Percentiles rank a stretch among this genome's conserved stretches.
phyloP scores from a whole-genome alignment of 1,140 invertebrate species.

The Trichonephila inaurata region DNA sequence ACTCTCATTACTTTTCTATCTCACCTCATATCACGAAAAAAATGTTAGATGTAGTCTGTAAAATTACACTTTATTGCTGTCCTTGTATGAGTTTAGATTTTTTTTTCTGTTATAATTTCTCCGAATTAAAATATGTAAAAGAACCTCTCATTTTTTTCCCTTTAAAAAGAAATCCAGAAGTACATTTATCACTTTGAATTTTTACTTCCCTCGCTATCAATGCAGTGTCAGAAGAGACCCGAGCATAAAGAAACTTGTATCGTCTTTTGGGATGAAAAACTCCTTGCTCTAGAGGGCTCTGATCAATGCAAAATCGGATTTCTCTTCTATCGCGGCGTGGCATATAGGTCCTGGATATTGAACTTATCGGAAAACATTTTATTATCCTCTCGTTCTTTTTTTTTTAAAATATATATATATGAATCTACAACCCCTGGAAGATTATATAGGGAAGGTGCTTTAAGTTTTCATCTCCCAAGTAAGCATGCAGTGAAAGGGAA shows the following conservation, averaged over 20 bases:
- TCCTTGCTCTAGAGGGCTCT: not conserved
- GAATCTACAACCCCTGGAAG: slow-evolving; percentile 1
- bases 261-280: not conserved
- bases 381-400: slow-evolving; percentile 37
- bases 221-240: not conserved
- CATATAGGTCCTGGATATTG: slow-evolving; percentile 42
- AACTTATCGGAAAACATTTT: slow-evolving; percentile 56
- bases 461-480: slow-evolving; percentile 2
- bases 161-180: not conserved
- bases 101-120: too few relatives aligned
- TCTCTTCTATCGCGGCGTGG: slow-evolving; percentile 43
- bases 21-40: too few relatives aligned
- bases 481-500: not conserved
- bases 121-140: too few relatives aligned
- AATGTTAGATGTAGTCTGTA: too few relatives aligned
- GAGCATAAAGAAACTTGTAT: not conserved
- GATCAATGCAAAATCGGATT: slow-evolving; percentile 53
- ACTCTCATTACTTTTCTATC: too few relatives aligned
- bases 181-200: not conserved
- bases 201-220: not conserved
- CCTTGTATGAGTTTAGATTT: too few relatives aligned
- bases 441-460: slow-evolving; percentile 44
- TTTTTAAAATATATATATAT: not conserved
- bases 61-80: too few relatives aligned
- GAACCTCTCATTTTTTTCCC: not conserved